Base-by-base conservation (phyloP, 2,797 vertebrate species). In the Micrastur ruficollis region DNA sequence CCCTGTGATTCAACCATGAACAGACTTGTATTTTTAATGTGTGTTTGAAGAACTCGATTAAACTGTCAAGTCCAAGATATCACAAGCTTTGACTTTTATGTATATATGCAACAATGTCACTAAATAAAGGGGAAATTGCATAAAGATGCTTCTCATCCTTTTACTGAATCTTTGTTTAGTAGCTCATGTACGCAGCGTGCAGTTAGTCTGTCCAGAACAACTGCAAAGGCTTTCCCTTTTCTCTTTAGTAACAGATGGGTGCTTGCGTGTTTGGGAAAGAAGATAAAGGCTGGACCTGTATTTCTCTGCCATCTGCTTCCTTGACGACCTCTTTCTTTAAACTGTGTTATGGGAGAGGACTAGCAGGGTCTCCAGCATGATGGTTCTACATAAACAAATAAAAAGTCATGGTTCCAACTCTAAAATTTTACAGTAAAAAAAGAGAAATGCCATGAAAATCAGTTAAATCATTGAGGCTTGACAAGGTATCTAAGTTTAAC, bases 291-390 rank as follows among this genome's bases (percentile, higher is more conserved):
- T 83, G 68, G 90, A 79, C 86, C 40, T 84, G 25, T 65, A 58
- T 94, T 97, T 95, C 80, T 86, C n/a, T 79, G 25, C 67, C 71
- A 87, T 91, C 81, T 93, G 67, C 81, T 90, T 85, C 85, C 67
- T 55, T 44, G 23, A 80, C 0, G 3, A 74, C 31, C 15, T 84
- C 52, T 76, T 80, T 91, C 91, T 81, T 86, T 82, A 89, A 94
- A 82, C 12, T 6, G 1, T 85, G 29, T 62, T 62, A 70, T 29
- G 13, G 63, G 73, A 59, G 56, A 88, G 20, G 36, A 71, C 25
- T 73, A 85, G 16, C 46, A 78, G 38, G 12, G 32, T 74, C 26
- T 82, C 61, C 42, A 61, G 38, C 10, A 26, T 32, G 25, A 42
- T 72, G 25, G 11, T 38, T 91, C 61, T 72, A 50, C 31, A 25